A percentile compares a stretch with the other conserved stretches of the same genome.
phyloP scores from a whole-genome alignment of 1,140 invertebrate species.

The Protaetia brevitarsis region DNA sequence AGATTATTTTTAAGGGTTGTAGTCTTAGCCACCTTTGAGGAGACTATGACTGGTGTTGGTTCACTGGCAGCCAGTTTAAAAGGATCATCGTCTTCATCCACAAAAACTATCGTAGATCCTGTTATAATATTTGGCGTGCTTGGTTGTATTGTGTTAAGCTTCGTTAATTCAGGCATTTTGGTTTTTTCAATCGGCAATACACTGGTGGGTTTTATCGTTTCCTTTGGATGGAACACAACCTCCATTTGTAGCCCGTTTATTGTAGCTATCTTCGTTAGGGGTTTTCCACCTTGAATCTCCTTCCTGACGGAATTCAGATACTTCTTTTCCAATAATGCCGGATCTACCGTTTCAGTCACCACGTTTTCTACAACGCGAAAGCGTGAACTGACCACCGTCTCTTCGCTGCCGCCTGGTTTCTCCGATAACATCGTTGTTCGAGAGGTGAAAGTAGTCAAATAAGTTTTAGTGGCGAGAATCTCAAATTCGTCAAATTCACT shows the following conservation, averaged over 20 bases:
- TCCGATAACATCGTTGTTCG: conserved; percentile 75
- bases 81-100: conserved; percentile 56
- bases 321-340: conserved; percentile 53
- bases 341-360: conserved; percentile 61
- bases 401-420: conserved; percentile 50
- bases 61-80: conserved; percentile 43
- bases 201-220: conserved; percentile 43
- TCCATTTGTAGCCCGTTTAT: conserved; percentile 53
- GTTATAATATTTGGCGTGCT: conserved; percentile 54
- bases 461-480: conserved; percentile 83
- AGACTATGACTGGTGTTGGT: conserved; percentile 33
- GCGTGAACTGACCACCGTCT: conserved; percentile 59
- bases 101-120: conserved; percentile 62
- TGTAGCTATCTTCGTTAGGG: conserved; percentile 45
- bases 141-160: conserved; percentile 28
- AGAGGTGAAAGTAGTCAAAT: conserved; percentile 82
- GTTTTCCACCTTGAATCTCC: conserved; percentile 36
- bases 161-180: conserved; percentile 32
- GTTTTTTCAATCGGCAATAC: conserved; percentile 45
- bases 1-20: conserved; percentile 37
- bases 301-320: conserved; percentile 49
- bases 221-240: conserved; percentile 49
- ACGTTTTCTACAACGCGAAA: conserved; percentile 62
- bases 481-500: conserved; percentile 47
- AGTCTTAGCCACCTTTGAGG: conserved; percentile 41